phyloP scores from a whole-genome alignment of 2,113 vertebrate genomes.

The Lophius piscatorius region DNA sequence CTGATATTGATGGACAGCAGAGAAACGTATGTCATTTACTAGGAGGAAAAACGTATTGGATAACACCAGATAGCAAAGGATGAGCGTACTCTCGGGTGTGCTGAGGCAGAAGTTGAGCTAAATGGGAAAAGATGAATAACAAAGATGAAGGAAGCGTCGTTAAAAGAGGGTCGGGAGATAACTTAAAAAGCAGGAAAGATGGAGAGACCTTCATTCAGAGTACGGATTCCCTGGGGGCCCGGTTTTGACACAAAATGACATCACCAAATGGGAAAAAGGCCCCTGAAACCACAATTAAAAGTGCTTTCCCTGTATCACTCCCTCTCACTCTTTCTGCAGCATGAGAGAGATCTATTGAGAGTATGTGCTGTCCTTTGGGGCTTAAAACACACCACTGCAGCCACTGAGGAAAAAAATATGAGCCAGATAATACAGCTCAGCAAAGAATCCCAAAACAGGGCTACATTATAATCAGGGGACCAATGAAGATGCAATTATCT shows the following conservation, averaged over 20 bases:
- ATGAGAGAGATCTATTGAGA: constrained; percentile 55
- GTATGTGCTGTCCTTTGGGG: constrained; percentile 51
- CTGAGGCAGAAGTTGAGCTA: constrained; percentile 42
- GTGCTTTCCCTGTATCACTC: constrained; percentile 29
- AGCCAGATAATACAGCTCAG: constrained; percentile 2
- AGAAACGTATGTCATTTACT: background rate
- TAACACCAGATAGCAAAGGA: constrained; percentile 33
- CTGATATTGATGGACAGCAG: constrained; percentile 20
- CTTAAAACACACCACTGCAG: constrained; percentile 51
- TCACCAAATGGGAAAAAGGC: constrained; percentile 56
- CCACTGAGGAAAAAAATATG: constrained; percentile 36
- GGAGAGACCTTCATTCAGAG: constrained; percentile 42
- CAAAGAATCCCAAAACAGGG: no score
- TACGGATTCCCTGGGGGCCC: constrained; percentile 40
- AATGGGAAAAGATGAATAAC: constrained; percentile 58
- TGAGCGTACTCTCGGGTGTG: constrained; percentile 19
- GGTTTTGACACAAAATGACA: constrained; percentile 57
- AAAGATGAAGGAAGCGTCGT: constrained; percentile 53
- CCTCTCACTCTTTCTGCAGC: no score
- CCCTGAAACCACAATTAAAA: constrained; percentile 74
- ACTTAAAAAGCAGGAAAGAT: constrained; percentile 24
- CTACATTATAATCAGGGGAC: no score
- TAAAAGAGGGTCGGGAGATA: constrained; percentile 41
- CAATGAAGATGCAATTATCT: no score
- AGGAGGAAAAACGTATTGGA: constrained; percentile 35